Evolutionary conservation across 2,888 invertebrate species (phyloP).

Genomic region (Nematopogon swammerdamellus): DNA sequence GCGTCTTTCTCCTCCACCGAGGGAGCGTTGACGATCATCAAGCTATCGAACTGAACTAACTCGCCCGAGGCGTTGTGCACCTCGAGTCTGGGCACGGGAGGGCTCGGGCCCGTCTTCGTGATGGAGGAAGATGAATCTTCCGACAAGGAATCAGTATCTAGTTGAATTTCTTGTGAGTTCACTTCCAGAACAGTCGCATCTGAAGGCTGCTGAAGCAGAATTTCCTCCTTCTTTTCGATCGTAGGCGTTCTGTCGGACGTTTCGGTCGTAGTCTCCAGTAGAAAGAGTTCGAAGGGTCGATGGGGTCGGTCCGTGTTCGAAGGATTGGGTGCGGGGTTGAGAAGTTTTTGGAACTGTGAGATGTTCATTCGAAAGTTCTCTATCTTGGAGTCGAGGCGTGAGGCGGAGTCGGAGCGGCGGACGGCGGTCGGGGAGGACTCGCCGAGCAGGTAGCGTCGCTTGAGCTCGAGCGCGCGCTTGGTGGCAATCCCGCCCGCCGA

Average conservation of each 20-base stretch:
- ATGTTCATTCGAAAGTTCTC: conserved; percentile 83
- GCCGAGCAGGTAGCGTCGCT: conserved; percentile 79
- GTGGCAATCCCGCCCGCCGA: conserved; percentile 87
- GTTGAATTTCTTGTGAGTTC: conserved; percentile 16
- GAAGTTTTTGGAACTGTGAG: conserved; percentile 81
- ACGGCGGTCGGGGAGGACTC: conserved; percentile 67
- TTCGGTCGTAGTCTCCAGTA: neutral
- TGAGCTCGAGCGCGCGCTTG: conserved; percentile 81
- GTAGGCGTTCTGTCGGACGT: conserved; percentile 4
- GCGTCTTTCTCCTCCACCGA: conserved; percentile 27
- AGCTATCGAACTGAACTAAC: conserved; percentile 59
- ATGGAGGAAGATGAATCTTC: conserved; percentile 32
- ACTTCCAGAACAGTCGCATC: conserved; percentile 31
- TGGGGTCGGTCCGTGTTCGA: conserved; percentile 18
- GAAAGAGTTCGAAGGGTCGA: conserved; percentile 22
- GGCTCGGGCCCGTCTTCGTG: conserved; percentile 34
- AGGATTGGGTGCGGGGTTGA: conserved; percentile 69
- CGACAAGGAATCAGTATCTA: conserved; percentile 60
- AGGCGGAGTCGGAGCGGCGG: conserved; percentile 78
- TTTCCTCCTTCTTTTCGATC: conserved; percentile 36
- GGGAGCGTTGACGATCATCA: conserved; percentile 37
- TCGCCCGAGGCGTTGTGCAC: conserved; percentile 71
- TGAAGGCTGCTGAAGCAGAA: conserved; percentile 60
- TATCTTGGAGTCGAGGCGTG: conserved; percentile 79
- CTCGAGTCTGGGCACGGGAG: conserved; percentile 66